phyloP scores from a whole-genome alignment of 2,797 vertebrate genomes.

The Loris lydekkerianus region DNA sequence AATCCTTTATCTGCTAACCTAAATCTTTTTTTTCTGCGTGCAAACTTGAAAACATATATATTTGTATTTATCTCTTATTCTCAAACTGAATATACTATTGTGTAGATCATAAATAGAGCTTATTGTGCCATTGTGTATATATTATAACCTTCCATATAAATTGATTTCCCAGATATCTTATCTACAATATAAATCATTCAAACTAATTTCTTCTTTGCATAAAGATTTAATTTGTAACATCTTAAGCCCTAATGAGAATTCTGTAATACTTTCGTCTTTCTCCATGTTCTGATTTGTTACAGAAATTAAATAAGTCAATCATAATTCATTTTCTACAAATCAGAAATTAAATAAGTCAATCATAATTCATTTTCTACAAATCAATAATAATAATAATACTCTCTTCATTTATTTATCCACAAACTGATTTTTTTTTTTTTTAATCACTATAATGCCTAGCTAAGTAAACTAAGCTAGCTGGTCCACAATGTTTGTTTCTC shows the following conservation, averaged over 20 bases:
- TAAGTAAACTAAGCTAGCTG: neutral
- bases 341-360: constrained; percentile 54
- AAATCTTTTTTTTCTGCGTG: neutral
- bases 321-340: constrained; percentile 60
- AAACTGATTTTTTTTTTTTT: neutral
- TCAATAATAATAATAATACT: neutral
- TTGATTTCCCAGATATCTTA: neutral
- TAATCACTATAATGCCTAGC: neutral
- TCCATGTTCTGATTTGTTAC: constrained; percentile 35
- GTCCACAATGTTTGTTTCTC: neutral
- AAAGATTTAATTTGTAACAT: constrained; percentile 44
- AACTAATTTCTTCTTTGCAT: constrained; percentile 53
- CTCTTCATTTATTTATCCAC: neutral
- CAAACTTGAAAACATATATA: neutral
- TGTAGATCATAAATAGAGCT: neutral
- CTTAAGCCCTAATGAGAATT: constrained; percentile 42
- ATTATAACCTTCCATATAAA: neutral
- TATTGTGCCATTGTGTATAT: neutral
- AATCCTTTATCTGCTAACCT: neutral
- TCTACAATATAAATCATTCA: neutral
- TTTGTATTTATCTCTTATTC: constrained; percentile 15
- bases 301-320: constrained; percentile 55
- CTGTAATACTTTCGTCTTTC: constrained; percentile 8
- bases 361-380: constrained; percentile 59
- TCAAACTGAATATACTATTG: neutral